Evolutionary conservation across 2,113 vertebrate species (phyloP), one percentile per base, ranked within the genome.

Genomic region (Chamaea fasciata): DNA sequence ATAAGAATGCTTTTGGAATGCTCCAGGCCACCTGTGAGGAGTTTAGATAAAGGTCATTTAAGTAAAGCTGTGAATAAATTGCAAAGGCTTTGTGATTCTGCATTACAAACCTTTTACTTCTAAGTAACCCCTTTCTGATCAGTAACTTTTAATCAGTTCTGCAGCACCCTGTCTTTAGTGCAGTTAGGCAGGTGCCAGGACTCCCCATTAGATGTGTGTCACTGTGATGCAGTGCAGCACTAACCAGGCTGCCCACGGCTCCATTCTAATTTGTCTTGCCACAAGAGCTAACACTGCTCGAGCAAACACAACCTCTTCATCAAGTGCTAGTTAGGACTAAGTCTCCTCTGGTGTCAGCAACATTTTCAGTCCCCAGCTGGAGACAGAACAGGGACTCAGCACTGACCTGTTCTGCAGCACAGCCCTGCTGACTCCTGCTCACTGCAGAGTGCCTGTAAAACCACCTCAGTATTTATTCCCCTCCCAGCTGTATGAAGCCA

Each of bases 21-120:
- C 79, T 89, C 71, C 53, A 77, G 76, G 83, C 76, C 71, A 87
- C 82, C 82, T 73, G 52, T 53, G 81, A 94, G 52, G 62, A 90
- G 46, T 64, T 96, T 39, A 91, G 71, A 91, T 52, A 88, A 92
- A 89, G 78, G 79, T 42, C 89, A 89, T 92, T 76, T 59, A 94
- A 94, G 82, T 49, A 75, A 95, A 90, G 75, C 90, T 52, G 67
- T 31, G 39, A 91, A 94, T 77, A 85, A 94, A 94, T 53, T 81
- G 89, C 52, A 71, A 83, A 64, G 31, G 39, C 56, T 91, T 76
- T 77, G 39, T 0, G 0, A 92, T 50, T 87, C 53, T 60, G 53
- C 24, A 59, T 55, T 57, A 83, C 0, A 13, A 91, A 86, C 42
- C 42, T 85, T 81, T 41, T 63, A 78, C n/a, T 88, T 77, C 33